Evolutionary conservation across 2,797 vertebrate species (phyloP), one percentile per base, ranked within the genome.

Genomic region (Choloepus didactylus): DNA sequence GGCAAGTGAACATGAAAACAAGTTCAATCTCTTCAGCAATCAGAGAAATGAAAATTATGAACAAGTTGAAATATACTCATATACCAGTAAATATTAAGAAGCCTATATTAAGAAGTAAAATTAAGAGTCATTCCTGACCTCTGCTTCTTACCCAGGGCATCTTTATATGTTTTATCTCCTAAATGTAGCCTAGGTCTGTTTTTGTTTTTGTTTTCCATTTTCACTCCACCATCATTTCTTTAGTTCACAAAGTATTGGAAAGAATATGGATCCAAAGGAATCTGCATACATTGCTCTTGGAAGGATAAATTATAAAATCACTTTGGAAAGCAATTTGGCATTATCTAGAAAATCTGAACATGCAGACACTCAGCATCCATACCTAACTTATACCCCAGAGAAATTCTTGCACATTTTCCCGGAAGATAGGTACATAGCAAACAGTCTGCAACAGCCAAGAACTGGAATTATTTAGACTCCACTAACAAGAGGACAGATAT

Each of bases 271-370:
- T 51, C 31, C 83, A 5, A 6, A 93, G 41, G 2, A 86, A 59
- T 91, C 72, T 67, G 12, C 19, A 35, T 60, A 38, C 70, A 81
- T 44, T 59, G 16, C 12, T 56, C 62, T 91, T 87, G 8, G 23
- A 93, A 85, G 12, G 9, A 18, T 60, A 82, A 85, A 60, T 84
- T 90, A 59, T 46, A 83, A 95, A 84, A 73, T 75, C 12, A 38
- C 27, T 89, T 82, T 72, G 41, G 6, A 91, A 96, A 93, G 62
- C 6, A 87, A 85, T 46, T 62, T 73, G 38, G 2, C 4, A 72
- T 87, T 70, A 64, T 84, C 38, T 80, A 64, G 41, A 31, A 80
- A 80, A 92, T 46, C 29, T 92, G 25, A 96, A 46, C 12, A 60
- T 75, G 35, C 49, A 76, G 66, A 89, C 3, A 67, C 1, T 76